These are phyloP conservation scores for Smittia aterrima DNA, from an alignment of 2,888 invertebrate genomes.

Conservation along the genomic window DNA sequence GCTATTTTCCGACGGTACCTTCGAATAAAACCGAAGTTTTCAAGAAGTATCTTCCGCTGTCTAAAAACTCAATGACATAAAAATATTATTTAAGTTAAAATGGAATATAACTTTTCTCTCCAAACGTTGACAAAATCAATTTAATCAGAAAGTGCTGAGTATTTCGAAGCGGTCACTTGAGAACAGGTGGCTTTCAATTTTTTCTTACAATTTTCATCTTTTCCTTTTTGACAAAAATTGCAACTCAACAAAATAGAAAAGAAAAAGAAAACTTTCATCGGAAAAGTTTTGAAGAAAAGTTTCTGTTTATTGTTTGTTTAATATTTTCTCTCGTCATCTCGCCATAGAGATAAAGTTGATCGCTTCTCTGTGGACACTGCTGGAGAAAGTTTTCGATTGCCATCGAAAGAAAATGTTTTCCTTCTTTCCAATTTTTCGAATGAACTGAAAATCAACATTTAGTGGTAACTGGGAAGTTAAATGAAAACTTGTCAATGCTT, in stretches of 20 bases:
- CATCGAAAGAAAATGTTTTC: neutral
- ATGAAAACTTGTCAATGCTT: too few species aligned
- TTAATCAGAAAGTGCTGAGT: neutral
- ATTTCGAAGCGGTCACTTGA: neutral
- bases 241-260: neutral
- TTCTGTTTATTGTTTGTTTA: constrained; percentile 4
- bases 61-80: too few species aligned
- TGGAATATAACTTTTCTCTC: too few species aligned
- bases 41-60: too few species aligned
- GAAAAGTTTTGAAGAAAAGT: neutral
- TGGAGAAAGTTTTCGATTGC: neutral
- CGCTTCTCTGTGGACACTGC: neutral
- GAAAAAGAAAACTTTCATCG: neutral
- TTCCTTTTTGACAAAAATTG: neutral
- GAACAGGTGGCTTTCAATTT: neutral
- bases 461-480: too few species aligned
- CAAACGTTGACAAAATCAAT: too few species aligned
- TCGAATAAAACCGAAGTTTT: too few species aligned
- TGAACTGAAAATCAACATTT: too few species aligned
- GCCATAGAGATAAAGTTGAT: neutral
- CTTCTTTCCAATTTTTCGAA: neutral
- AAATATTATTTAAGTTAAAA: too few species aligned
- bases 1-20: too few species aligned
- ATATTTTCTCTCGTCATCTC: neutral
- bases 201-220: neutral